These are phyloP conservation scores for Diorhabda carinulata DNA, from an alignment of 1,140 invertebrate species.

Conservation along the genomic window DNA sequence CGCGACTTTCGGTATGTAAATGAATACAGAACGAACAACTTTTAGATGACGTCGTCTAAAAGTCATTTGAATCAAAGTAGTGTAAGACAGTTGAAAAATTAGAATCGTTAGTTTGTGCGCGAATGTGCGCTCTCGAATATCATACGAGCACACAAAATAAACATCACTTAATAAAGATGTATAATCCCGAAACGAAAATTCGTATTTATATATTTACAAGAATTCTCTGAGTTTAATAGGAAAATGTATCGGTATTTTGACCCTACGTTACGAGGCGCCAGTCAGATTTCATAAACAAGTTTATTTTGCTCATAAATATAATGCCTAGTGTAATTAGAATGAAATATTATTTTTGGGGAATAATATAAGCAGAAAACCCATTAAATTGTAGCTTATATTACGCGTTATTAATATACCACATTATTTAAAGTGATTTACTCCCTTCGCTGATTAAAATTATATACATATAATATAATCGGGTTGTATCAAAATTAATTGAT, in stretches of 20 bases:
- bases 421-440: conserved; percentile 27
- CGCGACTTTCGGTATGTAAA: no score
- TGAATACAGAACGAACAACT: no score
- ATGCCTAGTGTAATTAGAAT: conserved; percentile 44
- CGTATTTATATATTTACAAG: conserved; percentile 20
- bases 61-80: not conserved
- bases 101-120: not conserved
- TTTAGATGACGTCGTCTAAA: no score
- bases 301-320: conserved; percentile 47
- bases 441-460: conserved; percentile 22
- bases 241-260: conserved; percentile 47
- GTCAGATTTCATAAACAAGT: conserved; percentile 47
- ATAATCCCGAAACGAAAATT: conserved; percentile 21
- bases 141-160: conserved; percentile 14
- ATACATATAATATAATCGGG: conserved; percentile 4
- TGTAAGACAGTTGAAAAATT: not conserved
- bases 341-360: conserved; percentile 47
- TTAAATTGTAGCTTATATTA: conserved; percentile 30
- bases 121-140: conserved; percentile 2
- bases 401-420: conserved; percentile 27
- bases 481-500: conserved; percentile 3
- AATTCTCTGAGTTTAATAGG: conserved; percentile 23
- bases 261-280: conserved; percentile 38
- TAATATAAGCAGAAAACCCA: conserved; percentile 39
- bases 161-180: conserved; percentile 23